Base-by-base conservation (phyloP, 2,113 vertebrate genomes). In the Bettongia penicillata region DNA sequence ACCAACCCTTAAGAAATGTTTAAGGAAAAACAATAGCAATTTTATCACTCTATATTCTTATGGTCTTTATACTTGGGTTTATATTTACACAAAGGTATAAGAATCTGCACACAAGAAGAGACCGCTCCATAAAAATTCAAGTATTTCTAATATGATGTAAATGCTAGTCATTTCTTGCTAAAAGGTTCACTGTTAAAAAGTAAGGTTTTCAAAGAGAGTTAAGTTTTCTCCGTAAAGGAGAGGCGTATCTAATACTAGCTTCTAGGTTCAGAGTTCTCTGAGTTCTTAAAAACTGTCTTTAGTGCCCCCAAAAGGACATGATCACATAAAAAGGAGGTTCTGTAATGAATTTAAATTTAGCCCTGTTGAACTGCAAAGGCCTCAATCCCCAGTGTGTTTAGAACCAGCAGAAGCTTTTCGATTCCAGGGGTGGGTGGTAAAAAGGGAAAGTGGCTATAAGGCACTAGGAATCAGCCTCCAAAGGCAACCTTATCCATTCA, bases 61-160 rank as follows among this genome's bases (percentile, higher is more conserved):
- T 0, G 43, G 1, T 0, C 0, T 2, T 47, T 89, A 2, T 0
- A n/a, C 31, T 51, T 47, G 24, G 61, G 24, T 95, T 93, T 90
- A 48, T 51, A 52, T 55, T 57, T 50, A 89, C 6, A 61, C 53
- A 48, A 52, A 94, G 77, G 89, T 57, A 93, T 61, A 95, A 43
- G 1, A 28, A 9, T 90, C 91, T 37, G 28, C 8, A 91, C 51
- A 16, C 8, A 61, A 92, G 3, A 49, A 47, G 50, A 91, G 53
- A 90, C 48, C 0, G 61, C 5, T 48, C 24, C 61, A 49, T 52
- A 68, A 12, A 90, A n/a, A 92, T 22, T 89, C 26, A 93, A 91
- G 14, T 53, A 57, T 25, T 68, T 93, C 37, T 57, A 95, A 84
- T 84, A 57, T 37, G 37, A 92, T 95, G 57, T 12, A 53, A 1